Base-by-base conservation (phyloP, 92 coral and sea anemone species). In the Blastomussa wellsi region DNA sequence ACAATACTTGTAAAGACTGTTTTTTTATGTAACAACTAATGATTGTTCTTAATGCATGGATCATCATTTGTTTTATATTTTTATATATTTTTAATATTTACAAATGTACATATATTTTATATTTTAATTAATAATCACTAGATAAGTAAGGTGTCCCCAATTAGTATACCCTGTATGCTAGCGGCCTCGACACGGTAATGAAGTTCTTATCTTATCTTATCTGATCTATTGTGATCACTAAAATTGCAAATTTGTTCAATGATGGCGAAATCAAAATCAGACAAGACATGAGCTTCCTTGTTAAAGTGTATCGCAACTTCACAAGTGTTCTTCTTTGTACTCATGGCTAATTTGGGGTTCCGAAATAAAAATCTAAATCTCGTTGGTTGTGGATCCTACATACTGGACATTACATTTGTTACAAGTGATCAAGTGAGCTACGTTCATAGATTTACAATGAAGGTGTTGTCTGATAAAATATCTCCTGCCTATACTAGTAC, bases 241-340 rank as follows among this genome's bases (percentile, higher is more conserved):
- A 22, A 22, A 9, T 72, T 72, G 76, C 14, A 41, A 37, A 72
- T 19, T 41, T 72, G 52, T 72, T 72, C 76, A 19, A 72, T 72
- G 32, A 72, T 72, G 1, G 28, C 6, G 28, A 70, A 70, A 35
- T 36, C 26, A 7, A 70, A 70, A 70, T 70, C 75, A 35, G 75
- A 35, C 6, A 70, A 16, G 36, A 70, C 48, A 36, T 70, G 75
- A 70, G 48, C 0, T 6, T 15, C 26, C 32, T 70, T 70, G 42
- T 70, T 70, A 26, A 72, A 59, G 20, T 59, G 66, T 20, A 19
- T 59, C 38, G 74, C 74, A 31, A 69, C 74, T 31, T 69, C 74
- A 35, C 74, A 69, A 69, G 74, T 1, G 39, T 16, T 31, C 42
- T 69, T 33, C 22, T 69, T 35, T 2, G 74, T 69, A 35, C 7